These are phyloP conservation scores for Tokudaia tokunoshimensis DNA, from an alignment of 2,797 vertebrate genomes.

Conservation along the genomic window DNA sequence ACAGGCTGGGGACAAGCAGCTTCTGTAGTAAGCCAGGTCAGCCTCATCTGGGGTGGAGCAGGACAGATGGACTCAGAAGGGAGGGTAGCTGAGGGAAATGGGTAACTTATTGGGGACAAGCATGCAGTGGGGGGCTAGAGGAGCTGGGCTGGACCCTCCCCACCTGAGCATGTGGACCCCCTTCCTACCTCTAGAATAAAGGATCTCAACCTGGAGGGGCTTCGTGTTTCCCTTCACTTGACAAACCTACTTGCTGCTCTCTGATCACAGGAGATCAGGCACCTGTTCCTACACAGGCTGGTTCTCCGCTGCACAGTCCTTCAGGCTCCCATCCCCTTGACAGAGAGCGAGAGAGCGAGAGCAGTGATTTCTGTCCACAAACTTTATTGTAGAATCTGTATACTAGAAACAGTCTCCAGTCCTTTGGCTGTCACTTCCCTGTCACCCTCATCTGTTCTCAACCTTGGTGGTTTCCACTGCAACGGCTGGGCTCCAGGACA, in stretches of 20 bases:
- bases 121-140: slow-evolving; percentile 72
- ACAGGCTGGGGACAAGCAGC: slow-evolving; percentile 68
- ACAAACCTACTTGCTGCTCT: not conserved
- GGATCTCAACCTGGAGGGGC: slow-evolving; percentile 23
- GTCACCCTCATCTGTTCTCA: not conserved
- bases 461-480: not conserved
- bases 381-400: slow-evolving; percentile 67
- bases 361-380: slow-evolving; percentile 35
- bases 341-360: not conserved
- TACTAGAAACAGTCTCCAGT: not conserved
- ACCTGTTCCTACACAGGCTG: not conserved
- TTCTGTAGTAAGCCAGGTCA: slow-evolving; percentile 62
- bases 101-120: slow-evolving; percentile 79
- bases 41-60: slow-evolving; percentile 41
- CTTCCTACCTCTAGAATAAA: slow-evolving; percentile 82
- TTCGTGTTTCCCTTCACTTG: not conserved
- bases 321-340: not conserved
- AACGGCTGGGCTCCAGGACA: not conserved
- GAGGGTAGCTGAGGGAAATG: slow-evolving; percentile 53
- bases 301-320: not conserved
- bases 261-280: not conserved
- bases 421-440: not conserved
- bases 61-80: slow-evolving; percentile 57
- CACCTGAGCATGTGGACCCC: slow-evolving; percentile 79
- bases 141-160: slow-evolving; percentile 78